A percentile compares a stretch with the other conserved stretches of the same genome.
Conservation (phyloP, 2,797 vertebrate species). For the Neostethus bicornis region DNA sequence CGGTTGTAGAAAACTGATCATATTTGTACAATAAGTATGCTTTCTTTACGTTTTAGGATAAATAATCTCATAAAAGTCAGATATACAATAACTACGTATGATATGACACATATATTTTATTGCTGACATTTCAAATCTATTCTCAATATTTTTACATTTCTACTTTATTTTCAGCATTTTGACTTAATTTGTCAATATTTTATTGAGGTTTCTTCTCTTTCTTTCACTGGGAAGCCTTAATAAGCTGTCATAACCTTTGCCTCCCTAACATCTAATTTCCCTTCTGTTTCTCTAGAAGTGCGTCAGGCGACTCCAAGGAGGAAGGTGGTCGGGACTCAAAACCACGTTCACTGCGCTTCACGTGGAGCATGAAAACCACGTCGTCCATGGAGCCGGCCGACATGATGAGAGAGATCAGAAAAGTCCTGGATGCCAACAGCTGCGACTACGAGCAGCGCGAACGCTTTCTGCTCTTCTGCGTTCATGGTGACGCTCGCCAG, state of each 20-base stretch:
- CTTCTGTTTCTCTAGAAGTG: constrained; percentile 78
- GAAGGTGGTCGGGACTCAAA: constrained; percentile 90
- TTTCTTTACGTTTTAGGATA: no score
- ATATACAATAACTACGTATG: no score
- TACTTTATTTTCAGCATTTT: no score
- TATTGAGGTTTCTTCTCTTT: no score
- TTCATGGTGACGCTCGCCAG: constrained; percentile 92
- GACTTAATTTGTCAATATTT: no score
- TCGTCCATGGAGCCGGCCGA: constrained; percentile 97
- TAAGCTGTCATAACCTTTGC: background rate
- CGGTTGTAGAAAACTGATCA: no score
- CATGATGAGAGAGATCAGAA: constrained; percentile 98
- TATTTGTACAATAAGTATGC: no score
- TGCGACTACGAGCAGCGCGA: constrained; percentile 98
- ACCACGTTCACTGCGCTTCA: constrained; percentile 91
- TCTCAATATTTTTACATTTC: no score
- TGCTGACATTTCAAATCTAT: no score
- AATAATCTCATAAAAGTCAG: no score
- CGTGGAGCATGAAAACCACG: constrained; percentile 99
- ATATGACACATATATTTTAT: no score
- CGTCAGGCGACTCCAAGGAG: constrained; percentile 89
- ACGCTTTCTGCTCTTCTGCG: constrained; percentile 96
- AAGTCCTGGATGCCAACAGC: constrained; percentile 95
- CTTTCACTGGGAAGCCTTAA: no score
- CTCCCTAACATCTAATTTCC: constrained; percentile 23